A percentile compares a stretch with the other conserved stretches of the same genome.
Conservation (phyloP, 2,888 invertebrate species). For the Catocala sponsa region DNA sequence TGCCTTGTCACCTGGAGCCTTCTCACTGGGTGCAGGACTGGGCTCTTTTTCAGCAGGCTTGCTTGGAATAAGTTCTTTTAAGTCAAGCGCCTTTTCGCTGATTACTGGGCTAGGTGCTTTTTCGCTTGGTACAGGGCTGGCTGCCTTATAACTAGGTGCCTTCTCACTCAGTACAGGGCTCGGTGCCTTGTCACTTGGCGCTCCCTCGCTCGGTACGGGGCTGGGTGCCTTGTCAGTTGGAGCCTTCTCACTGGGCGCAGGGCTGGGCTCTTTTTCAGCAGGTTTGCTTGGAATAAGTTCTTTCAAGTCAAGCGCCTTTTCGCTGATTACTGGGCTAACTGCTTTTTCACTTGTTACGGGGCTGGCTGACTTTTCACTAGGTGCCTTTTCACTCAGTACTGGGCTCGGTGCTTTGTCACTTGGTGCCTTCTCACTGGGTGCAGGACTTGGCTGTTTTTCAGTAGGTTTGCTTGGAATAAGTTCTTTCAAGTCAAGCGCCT, state of each 20-base stretch:
- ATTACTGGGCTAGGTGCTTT: conserved; percentile 18
- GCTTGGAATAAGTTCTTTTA: no score
- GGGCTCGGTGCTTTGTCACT: neutral
- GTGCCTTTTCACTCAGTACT: neutral
- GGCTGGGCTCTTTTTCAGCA: neutral
- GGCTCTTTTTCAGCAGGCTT: no score
- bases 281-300: neutral
- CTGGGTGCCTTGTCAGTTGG: conserved; percentile 7
- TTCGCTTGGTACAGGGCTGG: conserved; percentile 3
- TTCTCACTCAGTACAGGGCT: conserved; percentile 9
- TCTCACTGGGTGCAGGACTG: conserved; percentile 6
- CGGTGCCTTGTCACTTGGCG: neutral
- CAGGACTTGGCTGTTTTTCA: no score
- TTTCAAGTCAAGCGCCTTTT: conserved; percentile 1
- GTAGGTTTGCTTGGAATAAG: no score
- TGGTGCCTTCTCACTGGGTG: no score
- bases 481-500: no score
- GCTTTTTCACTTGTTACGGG: conserved; percentile 11
- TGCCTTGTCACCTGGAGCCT: neutral
- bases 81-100: conserved; percentile 12
- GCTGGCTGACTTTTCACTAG: neutral
- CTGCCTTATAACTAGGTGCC: conserved; percentile 6
- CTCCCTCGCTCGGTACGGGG: neutral
- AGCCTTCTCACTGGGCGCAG: neutral
- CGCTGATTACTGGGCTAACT: conserved; percentile 2